A percentile compares a stretch with the other conserved stretches of the same genome.
phyloP scores from a whole-genome alignment of 2,888 invertebrate species.

The Allophyes oxyacanthae region DNA sequence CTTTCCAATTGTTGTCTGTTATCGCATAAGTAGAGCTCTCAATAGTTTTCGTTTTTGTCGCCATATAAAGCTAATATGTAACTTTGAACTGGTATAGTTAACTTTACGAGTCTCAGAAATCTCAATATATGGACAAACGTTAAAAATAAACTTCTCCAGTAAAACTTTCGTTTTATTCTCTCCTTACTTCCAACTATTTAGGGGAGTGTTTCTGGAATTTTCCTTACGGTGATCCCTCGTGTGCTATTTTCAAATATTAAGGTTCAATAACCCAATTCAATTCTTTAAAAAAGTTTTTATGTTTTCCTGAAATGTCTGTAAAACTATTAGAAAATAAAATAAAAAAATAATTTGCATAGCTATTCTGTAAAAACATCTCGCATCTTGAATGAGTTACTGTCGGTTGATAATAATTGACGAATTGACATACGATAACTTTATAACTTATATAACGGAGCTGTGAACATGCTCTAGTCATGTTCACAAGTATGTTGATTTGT shows the following conservation, averaged over 20 bases:
- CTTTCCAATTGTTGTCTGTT: slow-evolving; percentile 50
- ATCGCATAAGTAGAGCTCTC: slow-evolving; percentile 48
- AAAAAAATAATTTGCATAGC: slow-evolving; percentile 1
- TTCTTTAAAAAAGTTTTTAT: background rate
- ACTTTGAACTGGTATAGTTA: slow-evolving; percentile 38
- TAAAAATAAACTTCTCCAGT: slow-evolving; percentile 52
- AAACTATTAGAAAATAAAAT: background rate
- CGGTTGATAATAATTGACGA: too few species aligned
- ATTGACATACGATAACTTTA: too few species aligned
- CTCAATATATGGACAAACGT: slow-evolving; percentile 42
- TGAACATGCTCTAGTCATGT: too few species aligned
- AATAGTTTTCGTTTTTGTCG: slow-evolving; percentile 51
- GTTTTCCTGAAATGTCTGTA: background rate
- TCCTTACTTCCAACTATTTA: slow-evolving; percentile 16
- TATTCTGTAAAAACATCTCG: slow-evolving; percentile 5
- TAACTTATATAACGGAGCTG: too few species aligned
- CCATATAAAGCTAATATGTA: slow-evolving; percentile 45
- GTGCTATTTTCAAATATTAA: slow-evolving; percentile 7
- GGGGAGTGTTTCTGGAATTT: slow-evolving; percentile 17
- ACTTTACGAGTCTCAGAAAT: slow-evolving; percentile 34
- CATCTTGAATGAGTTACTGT: too few species aligned
- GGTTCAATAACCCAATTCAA: slow-evolving; percentile 7
- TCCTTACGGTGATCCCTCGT: slow-evolving; percentile 10
- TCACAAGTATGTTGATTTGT: too few species aligned
- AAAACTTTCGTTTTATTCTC: slow-evolving; percentile 43